Base-by-base conservation (phyloP, 2,797 vertebrate species). In the Eutrigla gurnardus region DNA sequence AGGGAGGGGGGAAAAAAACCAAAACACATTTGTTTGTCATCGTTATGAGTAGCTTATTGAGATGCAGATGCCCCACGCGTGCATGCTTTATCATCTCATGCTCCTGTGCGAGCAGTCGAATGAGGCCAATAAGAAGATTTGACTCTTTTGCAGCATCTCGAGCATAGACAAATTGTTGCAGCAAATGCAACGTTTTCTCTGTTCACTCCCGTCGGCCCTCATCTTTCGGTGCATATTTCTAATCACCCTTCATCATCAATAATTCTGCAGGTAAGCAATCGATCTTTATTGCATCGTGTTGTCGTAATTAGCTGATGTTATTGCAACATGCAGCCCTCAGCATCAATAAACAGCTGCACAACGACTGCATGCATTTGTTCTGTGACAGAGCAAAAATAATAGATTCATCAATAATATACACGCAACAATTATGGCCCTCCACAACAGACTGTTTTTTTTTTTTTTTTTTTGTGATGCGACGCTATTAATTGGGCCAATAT, bases 261-360 rank as follows among this genome's bases (percentile, higher is more conserved):
- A 53, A 52, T 63, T 65, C 65, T 84, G 81, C 82, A 86, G 92
- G 92, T 93, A 90, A 92, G 84, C 39, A 43, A 39, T 65, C 17
- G 0, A 39, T 69, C 70, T 68, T 14, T 39, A 43, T 77, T 70
- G 54, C 53, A 46, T 63, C 13, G n/a, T 59, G 25, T 42, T 71
- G 14, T 64, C 6, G 25, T 72, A 50, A 66, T 83, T 43, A 62
- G 15, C 13, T n/a, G 0, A 5, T 72, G 46, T 65, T 68, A 68
- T 37, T 60, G 70, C 45, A 65, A 0, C 32, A 40, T 4, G 7
- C 33, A 36, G 10, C 10, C 45, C 57, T 52, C 33, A 14, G 37
- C 55, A 42, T 68, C 40, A 40, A 40, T 59, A 59, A 67, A 63
- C 64, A 52, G 39, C 55, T 78, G 73, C 77, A 79, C 11, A 45